Percentiles rank a stretch among this genome's conserved stretches.
Conservation (phyloP, 1,140 invertebrate species). For the Apis laboriosa region DNA sequence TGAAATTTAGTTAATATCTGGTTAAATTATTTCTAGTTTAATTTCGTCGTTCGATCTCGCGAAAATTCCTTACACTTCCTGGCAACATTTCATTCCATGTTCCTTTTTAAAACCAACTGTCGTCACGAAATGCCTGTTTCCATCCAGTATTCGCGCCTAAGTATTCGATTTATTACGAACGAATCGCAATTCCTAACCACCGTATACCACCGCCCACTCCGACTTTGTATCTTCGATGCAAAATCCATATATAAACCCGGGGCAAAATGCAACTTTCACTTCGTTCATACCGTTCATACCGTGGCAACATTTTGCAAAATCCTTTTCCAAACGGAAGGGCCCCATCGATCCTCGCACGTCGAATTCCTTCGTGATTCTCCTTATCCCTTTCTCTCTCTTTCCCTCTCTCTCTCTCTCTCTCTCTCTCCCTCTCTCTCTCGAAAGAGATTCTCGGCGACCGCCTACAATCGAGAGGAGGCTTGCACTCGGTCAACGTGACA, state of each 20-base stretch:
- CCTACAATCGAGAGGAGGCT: background rate
- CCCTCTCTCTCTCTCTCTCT: background rate
- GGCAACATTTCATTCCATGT: background rate
- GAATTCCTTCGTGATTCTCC: background rate
- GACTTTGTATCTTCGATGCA: background rate
- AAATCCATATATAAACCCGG: conserved; percentile 7
- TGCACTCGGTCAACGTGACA: background rate
- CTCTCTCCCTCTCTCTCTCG: too few species aligned
- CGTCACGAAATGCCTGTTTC: conserved; percentile 14
- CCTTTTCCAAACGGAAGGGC: background rate
- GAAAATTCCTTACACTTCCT: background rate
- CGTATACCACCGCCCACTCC: conserved; percentile 26
- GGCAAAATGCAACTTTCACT: conserved; percentile 9
- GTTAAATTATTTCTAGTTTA: too few species aligned
- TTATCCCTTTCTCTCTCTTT: background rate
- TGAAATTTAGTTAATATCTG: too few species aligned
- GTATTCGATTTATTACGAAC: conserved; percentile 11
- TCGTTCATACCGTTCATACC: background rate
- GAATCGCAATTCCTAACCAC: conserved; percentile 9
- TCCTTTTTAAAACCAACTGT: background rate
- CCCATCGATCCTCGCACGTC: background rate
- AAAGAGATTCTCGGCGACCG: background rate
- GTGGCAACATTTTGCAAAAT: background rate
- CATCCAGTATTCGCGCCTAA: background rate
- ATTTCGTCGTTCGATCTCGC: too few species aligned